Conservation (phyloP, 2,888 invertebrate genomes). For the Stenoptilia bipunctidactyla region DNA sequence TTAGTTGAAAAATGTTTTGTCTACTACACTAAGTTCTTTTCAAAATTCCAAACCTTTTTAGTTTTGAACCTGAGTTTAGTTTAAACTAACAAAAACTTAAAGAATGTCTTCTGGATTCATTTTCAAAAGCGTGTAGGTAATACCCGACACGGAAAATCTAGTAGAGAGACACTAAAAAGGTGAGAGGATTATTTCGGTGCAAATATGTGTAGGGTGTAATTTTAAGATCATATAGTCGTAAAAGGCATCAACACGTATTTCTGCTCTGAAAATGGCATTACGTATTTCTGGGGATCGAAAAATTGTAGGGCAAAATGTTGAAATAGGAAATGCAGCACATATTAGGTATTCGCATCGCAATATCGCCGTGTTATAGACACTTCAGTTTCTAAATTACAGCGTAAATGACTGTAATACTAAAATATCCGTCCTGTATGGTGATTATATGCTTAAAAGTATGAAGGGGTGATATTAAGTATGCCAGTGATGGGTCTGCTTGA, state of each 20-base stretch:
- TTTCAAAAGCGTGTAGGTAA: too few relatives aligned
- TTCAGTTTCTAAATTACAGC: not conserved
- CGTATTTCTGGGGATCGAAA: slow-evolving; percentile 24
- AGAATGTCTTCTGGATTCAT: too few relatives aligned
- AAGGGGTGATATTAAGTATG: too few relatives aligned
- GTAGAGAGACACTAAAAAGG: not conserved
- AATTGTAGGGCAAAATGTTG: slow-evolving; percentile 19
- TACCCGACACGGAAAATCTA: too few relatives aligned
- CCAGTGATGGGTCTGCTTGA: too few relatives aligned
- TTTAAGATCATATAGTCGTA: slow-evolving; percentile 40
- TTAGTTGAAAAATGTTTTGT: too few relatives aligned
- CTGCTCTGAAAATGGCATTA: not conserved
- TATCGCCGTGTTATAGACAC: not conserved
- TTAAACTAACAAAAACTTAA: too few relatives aligned
- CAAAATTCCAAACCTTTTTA: too few relatives aligned
- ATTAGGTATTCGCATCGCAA: not conserved
- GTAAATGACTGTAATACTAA: not conserved
- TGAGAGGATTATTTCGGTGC: slow-evolving; percentile 14
- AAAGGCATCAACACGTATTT: slow-evolving; percentile 63
- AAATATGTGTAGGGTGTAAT: slow-evolving; percentile 28
- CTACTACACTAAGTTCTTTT: too few relatives aligned
- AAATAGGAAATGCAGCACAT: not conserved
- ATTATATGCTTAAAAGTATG: too few relatives aligned
- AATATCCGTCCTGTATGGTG: too few relatives aligned
- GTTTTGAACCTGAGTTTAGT: too few relatives aligned